Conservation (phyloP, 2,113 vertebrate species). For the Martes martes region DNA sequence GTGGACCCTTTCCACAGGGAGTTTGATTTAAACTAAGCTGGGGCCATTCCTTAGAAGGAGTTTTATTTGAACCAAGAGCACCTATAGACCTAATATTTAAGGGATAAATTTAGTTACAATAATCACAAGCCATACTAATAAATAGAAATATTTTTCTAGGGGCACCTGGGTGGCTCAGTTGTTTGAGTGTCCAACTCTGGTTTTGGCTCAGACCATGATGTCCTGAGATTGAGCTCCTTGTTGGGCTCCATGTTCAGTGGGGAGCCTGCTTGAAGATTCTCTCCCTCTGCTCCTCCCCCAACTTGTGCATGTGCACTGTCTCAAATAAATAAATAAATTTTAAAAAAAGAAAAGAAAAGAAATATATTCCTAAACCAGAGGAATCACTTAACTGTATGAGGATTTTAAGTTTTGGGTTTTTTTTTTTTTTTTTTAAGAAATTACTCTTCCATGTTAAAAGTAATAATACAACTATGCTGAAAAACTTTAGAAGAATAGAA, state of each 20-base stretch:
- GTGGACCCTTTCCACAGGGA: background rate
- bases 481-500: background rate
- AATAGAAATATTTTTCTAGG: background rate
- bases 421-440: background rate
- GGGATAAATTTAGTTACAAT: background rate
- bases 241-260: background rate
- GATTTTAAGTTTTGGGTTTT: background rate
- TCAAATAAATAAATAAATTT: background rate
- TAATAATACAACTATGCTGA: background rate
- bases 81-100: background rate
- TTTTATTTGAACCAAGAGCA: background rate
- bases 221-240: background rate
- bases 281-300: background rate
- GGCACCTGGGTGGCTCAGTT: background rate
- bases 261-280: background rate
- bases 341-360: background rate
- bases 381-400: background rate
- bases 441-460: background rate
- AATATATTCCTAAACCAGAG: background rate
- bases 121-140: background rate
- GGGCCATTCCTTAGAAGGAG: background rate
- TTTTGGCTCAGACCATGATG: background rate
- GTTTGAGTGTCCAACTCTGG: background rate
- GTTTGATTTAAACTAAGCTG: background rate
- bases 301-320: background rate